These are phyloP conservation scores for Yoshiicerus persimilis DNA, from an alignment of 1,140 invertebrate genomes.

Conservation along the genomic window DNA sequence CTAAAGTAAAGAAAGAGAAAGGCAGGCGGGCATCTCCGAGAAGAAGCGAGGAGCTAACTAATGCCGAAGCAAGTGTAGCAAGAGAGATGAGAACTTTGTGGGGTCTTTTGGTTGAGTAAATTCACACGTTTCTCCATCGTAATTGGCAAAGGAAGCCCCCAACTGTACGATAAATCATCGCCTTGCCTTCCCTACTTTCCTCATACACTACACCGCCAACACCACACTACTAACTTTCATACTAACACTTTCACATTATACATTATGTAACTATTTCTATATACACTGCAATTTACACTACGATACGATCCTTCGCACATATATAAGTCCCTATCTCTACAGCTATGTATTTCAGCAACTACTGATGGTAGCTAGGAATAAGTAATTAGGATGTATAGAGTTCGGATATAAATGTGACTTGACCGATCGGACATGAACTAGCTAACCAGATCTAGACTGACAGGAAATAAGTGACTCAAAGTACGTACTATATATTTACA, in stretches of 20 bases:
- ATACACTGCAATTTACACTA: neutral
- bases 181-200: neutral
- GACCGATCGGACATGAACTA: neutral
- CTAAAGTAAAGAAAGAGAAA: neutral
- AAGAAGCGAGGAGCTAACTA: slow-evolving; percentile 14
- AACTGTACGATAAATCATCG: slow-evolving; percentile 37
- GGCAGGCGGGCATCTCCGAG: neutral
- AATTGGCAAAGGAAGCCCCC: slow-evolving; percentile 38
- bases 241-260: slow-evolving; percentile 19
- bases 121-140: slow-evolving; percentile 35
- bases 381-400: neutral
- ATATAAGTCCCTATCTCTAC: neutral
- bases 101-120: slow-evolving; percentile 38
- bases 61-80: slow-evolving; percentile 3
- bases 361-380: neutral
- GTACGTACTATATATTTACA: neutral
- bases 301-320: neutral
- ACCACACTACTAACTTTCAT: slow-evolving; percentile 14
- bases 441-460: neutral
- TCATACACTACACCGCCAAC: neutral
- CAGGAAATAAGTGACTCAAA: neutral
- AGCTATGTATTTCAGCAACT: neutral
- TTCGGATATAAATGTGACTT: neutral
- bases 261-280: neutral
- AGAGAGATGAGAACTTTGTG: slow-evolving; percentile 32